These are phyloP conservation scores for Hanleya hanleyi DNA, from an alignment of 2,888 invertebrate species.

Conservation along the genomic window DNA sequence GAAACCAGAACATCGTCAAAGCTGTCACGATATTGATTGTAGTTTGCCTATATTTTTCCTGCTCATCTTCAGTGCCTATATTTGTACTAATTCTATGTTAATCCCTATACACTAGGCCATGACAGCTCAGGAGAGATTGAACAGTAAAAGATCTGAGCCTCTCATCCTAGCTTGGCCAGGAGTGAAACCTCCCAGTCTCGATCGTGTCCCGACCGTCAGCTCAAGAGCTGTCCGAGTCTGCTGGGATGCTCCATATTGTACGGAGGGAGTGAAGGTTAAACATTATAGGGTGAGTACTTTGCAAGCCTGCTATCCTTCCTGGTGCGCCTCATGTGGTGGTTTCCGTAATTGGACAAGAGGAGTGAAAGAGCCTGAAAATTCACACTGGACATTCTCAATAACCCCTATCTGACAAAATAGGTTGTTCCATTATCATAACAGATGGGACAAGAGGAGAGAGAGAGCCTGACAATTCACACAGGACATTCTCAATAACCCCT, in stretches of 20 bases:
- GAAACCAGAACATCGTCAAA: no score
- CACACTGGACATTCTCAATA: no score
- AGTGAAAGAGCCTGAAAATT: slow-evolving; percentile 69
- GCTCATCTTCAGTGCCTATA: no score
- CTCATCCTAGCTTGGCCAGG: slow-evolving; percentile 73
- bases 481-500: no score
- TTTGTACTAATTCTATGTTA: neutral
- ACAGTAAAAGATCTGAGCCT: slow-evolving; percentile 72
- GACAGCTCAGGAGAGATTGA: slow-evolving; percentile 63
- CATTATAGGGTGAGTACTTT: slow-evolving; percentile 67
- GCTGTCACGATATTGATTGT: no score
- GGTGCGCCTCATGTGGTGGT: slow-evolving; percentile 69
- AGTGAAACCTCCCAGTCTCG: slow-evolving; percentile 60
- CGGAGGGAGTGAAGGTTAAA: slow-evolving; percentile 71
- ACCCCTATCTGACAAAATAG: no score
- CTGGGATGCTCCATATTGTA: slow-evolving; percentile 69
- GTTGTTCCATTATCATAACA: no score
- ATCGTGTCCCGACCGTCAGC: slow-evolving; percentile 61
- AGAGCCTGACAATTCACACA: no score
- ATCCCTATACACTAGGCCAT: slow-evolving; percentile 59
- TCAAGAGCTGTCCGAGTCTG: slow-evolving; percentile 65
- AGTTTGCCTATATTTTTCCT: no score
- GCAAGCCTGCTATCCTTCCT: slow-evolving; percentile 67
- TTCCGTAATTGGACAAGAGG: slow-evolving; percentile 71
- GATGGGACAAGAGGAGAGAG: no score